A percentile compares a stretch with the other conserved stretches of the same genome.
Evolutionary conservation across 2,113 vertebrate genomes (phyloP).

Genomic region (Meleagris gallopavo): DNA sequence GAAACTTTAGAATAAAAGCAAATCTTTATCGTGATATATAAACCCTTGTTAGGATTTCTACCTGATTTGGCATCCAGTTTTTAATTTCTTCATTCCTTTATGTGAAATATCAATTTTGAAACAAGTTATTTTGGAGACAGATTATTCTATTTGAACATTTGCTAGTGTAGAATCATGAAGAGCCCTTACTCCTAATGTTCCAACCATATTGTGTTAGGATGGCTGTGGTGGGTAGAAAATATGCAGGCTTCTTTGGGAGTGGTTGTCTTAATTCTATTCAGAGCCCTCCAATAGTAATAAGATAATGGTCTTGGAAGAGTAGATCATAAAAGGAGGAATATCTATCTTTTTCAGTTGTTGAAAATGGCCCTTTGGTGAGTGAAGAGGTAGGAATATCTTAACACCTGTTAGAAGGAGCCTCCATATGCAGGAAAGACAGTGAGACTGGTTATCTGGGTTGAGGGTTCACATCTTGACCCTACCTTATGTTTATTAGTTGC

Average conservation of each 20-base stretch:
- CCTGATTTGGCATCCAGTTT: neutral
- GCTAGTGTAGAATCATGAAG: neutral
- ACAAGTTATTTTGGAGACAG: neutral
- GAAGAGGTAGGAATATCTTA: neutral
- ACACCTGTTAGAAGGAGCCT: neutral
- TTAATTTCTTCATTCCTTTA: neutral
- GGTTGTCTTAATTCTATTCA: neutral
- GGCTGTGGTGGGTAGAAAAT: neutral
- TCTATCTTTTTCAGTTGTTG: neutral
- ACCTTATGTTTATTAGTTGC: neutral
- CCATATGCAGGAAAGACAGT: neutral
- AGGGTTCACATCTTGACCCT: neutral
- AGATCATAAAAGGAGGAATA: neutral
- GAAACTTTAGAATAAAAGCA: neutral
- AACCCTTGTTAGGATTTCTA: neutral
- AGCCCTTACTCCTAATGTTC: neutral
- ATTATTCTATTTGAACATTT: neutral
- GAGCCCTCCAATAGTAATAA: neutral
- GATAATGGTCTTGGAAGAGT: neutral
- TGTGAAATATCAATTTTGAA: neutral
- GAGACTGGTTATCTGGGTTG: neutral
- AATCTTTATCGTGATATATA: neutral
- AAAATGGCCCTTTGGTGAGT: neutral
- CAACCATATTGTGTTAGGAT: neutral
- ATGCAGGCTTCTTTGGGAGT: neutral